Base-by-base conservation (phyloP, 1,140 invertebrate genomes). In the Neocloeon triangulifer region DNA sequence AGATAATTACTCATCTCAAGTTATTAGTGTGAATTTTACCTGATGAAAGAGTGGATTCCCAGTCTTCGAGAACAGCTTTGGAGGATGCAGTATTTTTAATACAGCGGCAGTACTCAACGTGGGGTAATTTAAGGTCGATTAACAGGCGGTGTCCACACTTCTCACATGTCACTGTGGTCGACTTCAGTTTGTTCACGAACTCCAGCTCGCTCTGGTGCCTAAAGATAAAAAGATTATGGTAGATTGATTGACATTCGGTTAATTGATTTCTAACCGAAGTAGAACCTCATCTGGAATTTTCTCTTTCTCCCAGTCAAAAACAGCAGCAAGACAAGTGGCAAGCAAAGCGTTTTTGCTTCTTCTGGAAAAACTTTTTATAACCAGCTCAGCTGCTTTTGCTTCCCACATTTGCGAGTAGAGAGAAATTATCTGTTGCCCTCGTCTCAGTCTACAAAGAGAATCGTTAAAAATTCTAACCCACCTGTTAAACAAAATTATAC, bases 371-470 rank as follows among this genome's bases (percentile, higher is more conserved):
- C 53, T 59, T 8, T 47, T 45, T 16, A 51, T 52, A 19, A 68
- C 43, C 2, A 70, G 51, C 27, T 62, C 56, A 35, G 53, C 59
- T 4, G 57, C 56, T 3, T 55, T 47, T 33, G 69, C 62, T 20
- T 66, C 65, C 59, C 68, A 71, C 27, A 69, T 54, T 37, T 54
- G 60, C 2, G 59, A 57, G 42, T 70, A 72, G 7, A 71, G 50
- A 21, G 55, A 55, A 37, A 69, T 56, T 41, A 72, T 54, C 39
- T 71, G 67, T 38, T 69, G 56, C 12, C 60, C 56, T 21, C 66
- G 55, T 25, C 64, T 49, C 1, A 70, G 44, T 10, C 62, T 53
- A 41, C n/a, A n/a, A n/a, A n/a, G n/a, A n/a, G n/a, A n/a, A n/a
- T n/a, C n/a, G n/a, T n/a, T n/a, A n/a, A n/a, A n/a, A n/a, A n/a